Percentiles rank a stretch among this genome's conserved stretches.
These are phyloP conservation scores for Augiades crinisus DNA, from an alignment of 2,888 invertebrate genomes.

Conservation along the genomic window DNA sequence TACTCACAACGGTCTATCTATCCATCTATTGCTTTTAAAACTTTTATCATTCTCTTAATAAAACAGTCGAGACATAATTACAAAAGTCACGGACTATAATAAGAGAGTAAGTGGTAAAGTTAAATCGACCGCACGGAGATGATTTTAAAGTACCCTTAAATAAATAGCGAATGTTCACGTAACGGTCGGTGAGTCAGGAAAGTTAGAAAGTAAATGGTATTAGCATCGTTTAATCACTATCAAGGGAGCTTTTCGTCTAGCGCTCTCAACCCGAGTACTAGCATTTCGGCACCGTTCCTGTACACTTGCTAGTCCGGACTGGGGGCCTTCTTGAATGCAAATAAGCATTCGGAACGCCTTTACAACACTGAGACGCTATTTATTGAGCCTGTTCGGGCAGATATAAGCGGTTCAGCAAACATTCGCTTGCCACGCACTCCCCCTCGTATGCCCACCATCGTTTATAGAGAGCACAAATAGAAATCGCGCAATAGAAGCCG, in stretches of 20 bases:
- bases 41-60: too few species aligned
- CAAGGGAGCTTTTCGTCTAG: constrained; percentile 68
- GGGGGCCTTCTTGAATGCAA: constrained; percentile 77
- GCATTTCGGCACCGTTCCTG: constrained; percentile 58
- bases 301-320: constrained; percentile 68
- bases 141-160: constrained; percentile 68
- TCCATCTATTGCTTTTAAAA: too few species aligned
- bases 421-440: constrained; percentile 44
- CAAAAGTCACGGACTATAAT: constrained; percentile 19
- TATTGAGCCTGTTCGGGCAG: constrained; percentile 68
- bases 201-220: constrained; percentile 79
- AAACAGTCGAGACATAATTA: constrained; percentile 11
- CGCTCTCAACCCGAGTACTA: constrained; percentile 51
- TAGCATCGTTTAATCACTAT: constrained; percentile 79
- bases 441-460: constrained; percentile 35
- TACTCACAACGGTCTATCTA: too few species aligned
- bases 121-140: constrained; percentile 54
- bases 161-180: constrained; percentile 69
- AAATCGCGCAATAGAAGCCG: constrained; percentile 35
- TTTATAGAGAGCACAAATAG: constrained; percentile 19
- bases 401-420: constrained; percentile 61
- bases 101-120: constrained; percentile 35
- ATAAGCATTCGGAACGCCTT: constrained; percentile 77
- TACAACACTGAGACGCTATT: constrained; percentile 73
- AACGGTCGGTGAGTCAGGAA: constrained; percentile 73